Base-by-base conservation (phyloP, 2,888 invertebrate species). In the Craniophora ligustri region DNA sequence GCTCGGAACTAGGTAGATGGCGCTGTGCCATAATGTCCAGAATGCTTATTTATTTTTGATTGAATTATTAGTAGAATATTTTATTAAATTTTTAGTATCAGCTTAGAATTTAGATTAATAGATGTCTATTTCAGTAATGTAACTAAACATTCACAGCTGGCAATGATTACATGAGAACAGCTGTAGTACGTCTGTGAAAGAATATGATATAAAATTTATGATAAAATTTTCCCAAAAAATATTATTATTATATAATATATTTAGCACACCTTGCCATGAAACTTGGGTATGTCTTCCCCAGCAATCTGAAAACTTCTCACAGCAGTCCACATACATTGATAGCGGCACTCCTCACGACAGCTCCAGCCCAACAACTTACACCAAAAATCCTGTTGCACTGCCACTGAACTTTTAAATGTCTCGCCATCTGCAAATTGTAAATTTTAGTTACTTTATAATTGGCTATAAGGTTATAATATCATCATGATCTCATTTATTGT, bases 321-420 rank as follows among this genome's bases (percentile, higher is more conserved):
- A 0, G 98, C 98, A 50, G 94, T 92, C 99, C 99, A 99, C 98
- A 98, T 99, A 83, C 99, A 99, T 7, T 94, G 90, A 82, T 99
- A 98, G 65, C 95, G 94, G 81, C 99, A 99, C 79, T 99, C 98
- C 76, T 98, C 98, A 5, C 89, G 89, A 85, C 99, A 99, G 47
- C 94, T 94, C 99, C 99, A 99, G 16, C 89, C 85, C 10, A 96
- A 85, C 34, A 95, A 58, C 60, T 64, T 65, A 34, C 80, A 83
- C 80, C 83, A 88, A 1, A 70, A 35, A 13, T 86, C 84, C 42
- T 87, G 84, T 2, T 75, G 44, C 7, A 74, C 44, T 1, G 64
- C 66, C 7, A 79, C 61, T 28, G 76, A 54, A 6, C 26, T 38
- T 31, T 72, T 82, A 40, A 85, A 91, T 14, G 14, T 44, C 10